Evolutionary conservation across 2,888 invertebrate genomes (phyloP).

Genomic region (Habrosyne pyritoides): DNA sequence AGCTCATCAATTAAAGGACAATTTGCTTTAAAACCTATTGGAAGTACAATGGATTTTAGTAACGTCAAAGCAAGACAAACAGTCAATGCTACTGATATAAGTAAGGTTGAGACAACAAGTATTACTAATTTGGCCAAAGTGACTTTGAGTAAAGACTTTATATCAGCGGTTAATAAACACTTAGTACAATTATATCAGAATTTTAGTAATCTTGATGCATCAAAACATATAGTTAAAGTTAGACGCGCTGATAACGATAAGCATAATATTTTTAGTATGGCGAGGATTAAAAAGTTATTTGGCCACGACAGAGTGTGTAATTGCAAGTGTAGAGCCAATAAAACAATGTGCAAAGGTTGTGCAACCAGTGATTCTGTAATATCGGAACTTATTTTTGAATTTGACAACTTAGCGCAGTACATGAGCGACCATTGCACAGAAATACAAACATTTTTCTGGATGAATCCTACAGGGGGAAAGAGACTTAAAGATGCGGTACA

Average conservation of each 20-base stretch:
- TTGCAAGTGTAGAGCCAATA: conserved; percentile 59
- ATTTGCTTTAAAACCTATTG: conserved; percentile 49
- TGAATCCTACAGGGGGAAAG: conserved; percentile 66
- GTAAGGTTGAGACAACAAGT: conserved; percentile 30
- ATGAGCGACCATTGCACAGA: conserved; percentile 71
- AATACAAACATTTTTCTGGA: conserved; percentile 68
- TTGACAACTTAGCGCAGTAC: conserved; percentile 61
- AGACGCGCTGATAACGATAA: conserved; percentile 10
- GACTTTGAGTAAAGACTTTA: conserved; percentile 52
- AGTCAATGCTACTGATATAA: conserved; percentile 13
- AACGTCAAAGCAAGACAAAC: conserved; percentile 15
- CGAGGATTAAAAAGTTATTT: conserved; percentile 51
- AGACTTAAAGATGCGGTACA: conserved; percentile 60
- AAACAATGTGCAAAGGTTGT: conserved; percentile 64
- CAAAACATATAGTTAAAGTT: conserved; percentile 18
- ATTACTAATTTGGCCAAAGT: conserved; percentile 36
- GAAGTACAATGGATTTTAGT: conserved; percentile 25
- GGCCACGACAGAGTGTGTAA: conserved; percentile 58
- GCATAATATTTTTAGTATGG: conserved; percentile 41
- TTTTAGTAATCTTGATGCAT: conserved; percentile 18
- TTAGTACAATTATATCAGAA: conserved; percentile 48
- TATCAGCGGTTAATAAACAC: conserved; percentile 53
- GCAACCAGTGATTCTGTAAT: conserved; percentile 67
- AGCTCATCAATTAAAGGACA: conserved; percentile 35
- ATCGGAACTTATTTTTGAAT: conserved; percentile 63